Base-by-base conservation (phyloP, 2,888 invertebrate genomes). In the Cacoxenus indagator region DNA sequence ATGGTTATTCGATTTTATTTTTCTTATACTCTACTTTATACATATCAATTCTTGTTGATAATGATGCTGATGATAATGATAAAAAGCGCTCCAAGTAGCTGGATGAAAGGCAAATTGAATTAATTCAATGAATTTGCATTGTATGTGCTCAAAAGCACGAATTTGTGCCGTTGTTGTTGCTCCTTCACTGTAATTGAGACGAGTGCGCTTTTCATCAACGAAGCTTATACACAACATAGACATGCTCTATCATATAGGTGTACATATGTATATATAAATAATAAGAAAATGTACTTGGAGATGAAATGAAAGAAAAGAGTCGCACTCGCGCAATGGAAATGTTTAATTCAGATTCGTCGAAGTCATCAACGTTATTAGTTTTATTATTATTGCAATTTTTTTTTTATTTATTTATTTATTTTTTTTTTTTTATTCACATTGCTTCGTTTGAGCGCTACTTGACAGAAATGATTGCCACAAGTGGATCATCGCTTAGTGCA, bases 71-170 rank as follows among this genome's bases (percentile, higher is more conserved):
- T n/a, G n/a, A n/a, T n/a, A n/a, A n/a, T n/a, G n/a, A n/a, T n/a
- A n/a, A 31, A 31, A 31, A 31, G 31, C 31, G 31, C 9, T 31
- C 31, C 31, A 31, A 31, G 31, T 31, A 8, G 31, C 9, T 31
- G 73, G 71, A 22, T 22, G 51, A 19, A 67, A 68, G 69, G 67
- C 72, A 84, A 84, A 84, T 84, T 84, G 78, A 84, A 84, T 84
- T 83, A 84, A 84, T 83, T 84, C 78, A 84, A 84, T 84, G 83
- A 84, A 83, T 84, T 83, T 83, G 84, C 82, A 84, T 84, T 84
- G 81, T 82, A 80, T 80, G 80, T 78, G 78, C 75, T 55, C 26
- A n/a, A 26, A 26, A 54, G 54, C 22, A 55, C 11, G 54, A 54
- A 26, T 55, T 55, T 19, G 19, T 48, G 31, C 19, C 22, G 48